A percentile compares a stretch with the other conserved stretches of the same genome.
These are phyloP conservation scores for Argyresthia albistria DNA, from an alignment of 2,888 invertebrate genomes.

Conservation along the genomic window DNA sequence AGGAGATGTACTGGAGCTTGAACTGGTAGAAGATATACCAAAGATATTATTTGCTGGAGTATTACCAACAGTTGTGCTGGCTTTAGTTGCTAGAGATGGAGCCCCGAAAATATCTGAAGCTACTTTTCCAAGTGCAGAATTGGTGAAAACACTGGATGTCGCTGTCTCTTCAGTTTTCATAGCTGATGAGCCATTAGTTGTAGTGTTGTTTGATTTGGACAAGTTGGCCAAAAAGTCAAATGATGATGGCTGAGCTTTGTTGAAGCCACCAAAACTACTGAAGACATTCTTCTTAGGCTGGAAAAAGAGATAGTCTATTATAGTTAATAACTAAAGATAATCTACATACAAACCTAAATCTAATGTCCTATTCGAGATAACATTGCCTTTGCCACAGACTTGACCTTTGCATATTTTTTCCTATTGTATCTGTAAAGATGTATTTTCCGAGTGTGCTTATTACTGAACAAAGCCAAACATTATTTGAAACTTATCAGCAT, in stretches of 20 bases:
- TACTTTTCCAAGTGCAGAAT: constrained; percentile 18
- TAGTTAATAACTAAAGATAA: no score
- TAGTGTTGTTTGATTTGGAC: constrained; percentile 62
- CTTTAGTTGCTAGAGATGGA: constrained; percentile 17
- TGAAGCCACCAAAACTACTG: constrained; percentile 78
- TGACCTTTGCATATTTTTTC: no score
- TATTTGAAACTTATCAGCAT: no score
- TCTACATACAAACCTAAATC: no score
- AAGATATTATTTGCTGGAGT: constrained; percentile 21
- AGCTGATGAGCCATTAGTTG: constrained; percentile 37
- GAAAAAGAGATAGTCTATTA: constrained; percentile 7
- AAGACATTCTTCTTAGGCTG: constrained; percentile 75
- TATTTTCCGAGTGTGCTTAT: no score
- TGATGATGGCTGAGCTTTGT: constrained; percentile 61
- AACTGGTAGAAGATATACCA: constrained; percentile 17
- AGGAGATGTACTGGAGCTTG: constrained; percentile 22
- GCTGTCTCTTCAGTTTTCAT: constrained; percentile 28
- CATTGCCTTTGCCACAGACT: no score
- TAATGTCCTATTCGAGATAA: no score
- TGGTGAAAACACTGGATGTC: constrained; percentile 33
- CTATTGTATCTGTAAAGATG: no score
- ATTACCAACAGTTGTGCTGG: constrained; percentile 25
- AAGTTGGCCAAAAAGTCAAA: constrained; percentile 76
- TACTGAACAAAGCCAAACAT: no score
- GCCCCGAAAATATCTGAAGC: constrained; percentile 14